Evolutionary conservation across 1,140 invertebrate species (phyloP).

Genomic region (Nasonia giraulti): DNA sequence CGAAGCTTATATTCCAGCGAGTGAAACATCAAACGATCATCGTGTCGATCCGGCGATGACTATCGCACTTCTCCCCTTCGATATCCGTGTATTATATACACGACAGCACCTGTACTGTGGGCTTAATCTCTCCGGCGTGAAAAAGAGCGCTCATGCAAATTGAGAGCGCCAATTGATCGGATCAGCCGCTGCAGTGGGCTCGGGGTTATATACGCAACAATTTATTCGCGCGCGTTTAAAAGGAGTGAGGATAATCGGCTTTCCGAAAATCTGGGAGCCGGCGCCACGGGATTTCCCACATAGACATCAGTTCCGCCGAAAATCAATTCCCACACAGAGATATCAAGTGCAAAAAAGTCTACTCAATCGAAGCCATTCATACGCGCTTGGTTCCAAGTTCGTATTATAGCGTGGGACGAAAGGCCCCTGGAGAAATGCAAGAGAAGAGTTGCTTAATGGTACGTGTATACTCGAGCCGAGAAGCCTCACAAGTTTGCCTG

Average conservation of each 20-base stretch:
- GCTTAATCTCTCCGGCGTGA: background rate
- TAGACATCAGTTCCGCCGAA: no score
- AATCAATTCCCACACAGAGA: no score
- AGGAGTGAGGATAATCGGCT: background rate
- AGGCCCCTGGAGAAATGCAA: conserved; percentile 28
- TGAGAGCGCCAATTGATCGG: background rate
- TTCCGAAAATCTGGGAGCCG: background rate
- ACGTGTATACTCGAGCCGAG: background rate
- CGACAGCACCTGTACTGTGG: background rate
- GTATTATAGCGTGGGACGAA: conserved; percentile 44
- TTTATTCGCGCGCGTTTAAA: background rate
- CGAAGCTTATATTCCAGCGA: no score
- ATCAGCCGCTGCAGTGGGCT: background rate
- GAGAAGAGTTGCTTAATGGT: no score
- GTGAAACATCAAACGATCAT: background rate
- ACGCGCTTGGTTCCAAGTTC: background rate
- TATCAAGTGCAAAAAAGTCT: background rate
- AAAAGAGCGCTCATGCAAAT: conserved; percentile 5
- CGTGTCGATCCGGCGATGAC: background rate
- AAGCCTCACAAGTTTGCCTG: background rate
- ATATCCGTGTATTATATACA: background rate
- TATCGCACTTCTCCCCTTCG: background rate
- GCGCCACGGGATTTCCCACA: conserved; percentile 18
- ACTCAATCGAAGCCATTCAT: conserved; percentile 45
- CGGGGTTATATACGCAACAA: background rate